Evolutionary conservation across 2,797 vertebrate genomes (phyloP).

Genomic region (Hydrocynus forskahlii): DNA sequence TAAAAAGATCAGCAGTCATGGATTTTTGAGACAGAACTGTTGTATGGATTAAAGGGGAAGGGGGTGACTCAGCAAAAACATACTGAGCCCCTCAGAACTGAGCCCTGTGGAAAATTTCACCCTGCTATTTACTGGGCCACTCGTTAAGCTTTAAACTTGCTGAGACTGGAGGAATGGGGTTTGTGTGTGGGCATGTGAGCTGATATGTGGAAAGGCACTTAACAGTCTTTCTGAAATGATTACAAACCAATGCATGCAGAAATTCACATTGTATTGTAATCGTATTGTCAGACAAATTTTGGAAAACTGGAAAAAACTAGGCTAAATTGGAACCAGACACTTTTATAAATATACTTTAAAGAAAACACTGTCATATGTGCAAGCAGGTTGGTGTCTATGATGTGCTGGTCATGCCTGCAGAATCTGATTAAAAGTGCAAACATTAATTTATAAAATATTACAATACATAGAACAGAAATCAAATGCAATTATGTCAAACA

Average conservation of each 20-base stretch:
- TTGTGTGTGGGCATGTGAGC: conserved; percentile 11
- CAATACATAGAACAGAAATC: too few species aligned
- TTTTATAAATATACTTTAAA: neutral
- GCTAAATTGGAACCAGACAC: neutral
- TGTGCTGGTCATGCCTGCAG: too few species aligned
- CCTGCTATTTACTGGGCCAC: conserved; percentile 22
- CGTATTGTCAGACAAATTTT: neutral
- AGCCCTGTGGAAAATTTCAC: conserved; percentile 22
- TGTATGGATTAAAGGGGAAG: neutral
- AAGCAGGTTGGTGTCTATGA: too few species aligned
- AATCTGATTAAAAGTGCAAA: too few species aligned
- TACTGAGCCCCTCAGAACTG: conserved; percentile 23
- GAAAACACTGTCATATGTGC: neutral
- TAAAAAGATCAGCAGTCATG: conserved; percentile 45
- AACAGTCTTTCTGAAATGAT: neutral
- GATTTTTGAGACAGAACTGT: conserved; percentile 32
- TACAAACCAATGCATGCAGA: neutral
- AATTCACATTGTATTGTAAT: too few species aligned
- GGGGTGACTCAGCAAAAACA: conserved; percentile 65
- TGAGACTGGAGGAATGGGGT: neutral
- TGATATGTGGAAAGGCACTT: neutral
- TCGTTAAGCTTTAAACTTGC: conserved; percentile 27
- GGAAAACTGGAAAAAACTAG: too few species aligned
- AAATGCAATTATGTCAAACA: too few species aligned
- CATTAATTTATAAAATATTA: too few species aligned